phyloP scores from a whole-genome alignment of 2,797 vertebrate species.

The Eurystomus glaucurus region DNA sequence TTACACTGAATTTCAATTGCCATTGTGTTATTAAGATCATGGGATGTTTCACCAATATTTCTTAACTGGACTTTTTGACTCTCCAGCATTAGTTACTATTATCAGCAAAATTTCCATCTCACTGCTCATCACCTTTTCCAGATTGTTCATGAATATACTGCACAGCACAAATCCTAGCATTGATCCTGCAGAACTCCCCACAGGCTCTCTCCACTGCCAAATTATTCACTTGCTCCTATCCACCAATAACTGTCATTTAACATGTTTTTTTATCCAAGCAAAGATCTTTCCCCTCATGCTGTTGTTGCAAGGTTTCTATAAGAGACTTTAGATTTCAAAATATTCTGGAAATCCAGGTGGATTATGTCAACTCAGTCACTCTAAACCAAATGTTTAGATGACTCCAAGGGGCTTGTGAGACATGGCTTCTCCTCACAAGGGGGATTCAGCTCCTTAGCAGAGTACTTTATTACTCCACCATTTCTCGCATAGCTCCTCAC shows the following conservation, averaged over 20 bases:
- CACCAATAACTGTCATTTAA: fast-evolving
- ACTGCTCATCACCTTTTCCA: neutral
- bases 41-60: neutral
- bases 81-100: neutral
- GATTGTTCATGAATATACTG: neutral
- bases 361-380: neutral
- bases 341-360: neutral
- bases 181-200: neutral
- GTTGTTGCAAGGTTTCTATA: neutral
- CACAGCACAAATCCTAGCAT: neutral
- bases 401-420: neutral
- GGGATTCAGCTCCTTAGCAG: neutral
- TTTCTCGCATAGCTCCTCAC: neutral
- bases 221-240: neutral
- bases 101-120: neutral
- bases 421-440: neutral
- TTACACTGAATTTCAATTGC: neutral
- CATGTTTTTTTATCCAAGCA: fast-evolving
- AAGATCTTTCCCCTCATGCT: neutral
- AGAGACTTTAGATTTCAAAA: neutral
- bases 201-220: neutral
- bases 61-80: neutral
- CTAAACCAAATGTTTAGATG: neutral
- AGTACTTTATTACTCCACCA: neutral
- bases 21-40: neutral